phyloP scores from a whole-genome alignment of 2,888 invertebrate genomes.

The Drosophila pullipes region DNA sequence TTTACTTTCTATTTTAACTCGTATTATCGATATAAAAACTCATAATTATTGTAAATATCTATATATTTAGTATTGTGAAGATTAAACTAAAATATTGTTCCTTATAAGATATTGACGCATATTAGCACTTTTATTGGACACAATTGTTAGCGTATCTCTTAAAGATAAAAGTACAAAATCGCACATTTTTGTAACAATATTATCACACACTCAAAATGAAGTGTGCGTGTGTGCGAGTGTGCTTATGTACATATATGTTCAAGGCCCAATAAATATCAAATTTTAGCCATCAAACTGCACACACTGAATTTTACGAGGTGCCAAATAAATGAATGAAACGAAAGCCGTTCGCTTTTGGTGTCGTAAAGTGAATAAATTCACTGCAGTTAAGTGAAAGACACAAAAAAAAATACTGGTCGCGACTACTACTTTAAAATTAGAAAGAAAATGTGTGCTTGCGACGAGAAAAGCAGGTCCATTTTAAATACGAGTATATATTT shows the following conservation, averaged over 20 bases:
- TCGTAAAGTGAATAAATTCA: conserved; percentile 30
- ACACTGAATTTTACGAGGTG: conserved; percentile 22
- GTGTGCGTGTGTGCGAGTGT: not conserved
- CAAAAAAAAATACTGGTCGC: not conserved
- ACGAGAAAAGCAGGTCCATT: not conserved
- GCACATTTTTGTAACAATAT: not conserved
- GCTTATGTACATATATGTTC: not conserved
- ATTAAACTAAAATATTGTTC: not conserved
- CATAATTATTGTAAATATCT: not conserved
- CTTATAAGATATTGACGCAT: not conserved
- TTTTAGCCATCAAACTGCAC: conserved; percentile 22
- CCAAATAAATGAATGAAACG: conserved; percentile 23
- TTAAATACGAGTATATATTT: not conserved
- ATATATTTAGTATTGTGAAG: not conserved
- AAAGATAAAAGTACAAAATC: not conserved
- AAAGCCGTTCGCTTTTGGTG: conserved; percentile 8
- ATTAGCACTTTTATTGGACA: too few relatives aligned
- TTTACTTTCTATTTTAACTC: too few relatives aligned
- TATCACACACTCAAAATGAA: not conserved
- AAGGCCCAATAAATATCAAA: conserved; percentile 22
- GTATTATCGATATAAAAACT: too few relatives aligned
- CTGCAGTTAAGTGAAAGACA: conserved; percentile 5
- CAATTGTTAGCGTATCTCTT: not conserved
- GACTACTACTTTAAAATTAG: not conserved
- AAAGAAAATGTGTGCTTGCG: not conserved